Base-by-base conservation (phyloP, 1,140 invertebrate species). In the Lysiphlebus fabarum region DNA sequence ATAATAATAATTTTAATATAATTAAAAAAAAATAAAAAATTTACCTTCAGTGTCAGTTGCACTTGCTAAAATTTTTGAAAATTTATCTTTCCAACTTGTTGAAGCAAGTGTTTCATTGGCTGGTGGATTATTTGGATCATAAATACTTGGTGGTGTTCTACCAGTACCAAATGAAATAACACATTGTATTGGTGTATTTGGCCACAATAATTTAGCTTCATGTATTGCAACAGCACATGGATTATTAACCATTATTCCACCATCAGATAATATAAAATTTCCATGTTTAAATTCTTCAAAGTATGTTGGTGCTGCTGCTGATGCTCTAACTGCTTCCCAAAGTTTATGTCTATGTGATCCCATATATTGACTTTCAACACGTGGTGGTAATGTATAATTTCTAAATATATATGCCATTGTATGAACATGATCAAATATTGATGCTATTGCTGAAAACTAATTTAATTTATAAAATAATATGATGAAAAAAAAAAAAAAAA, bases 161-260 rank as follows among this genome's bases (percentile, higher is more conserved):
- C 93, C 95, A 61, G 91, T 96, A 9, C 95, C 95, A 62, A 95
- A 84, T 0, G 93, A 96, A 33, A 97, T 82, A 1, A 97, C 86
- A 75, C 93, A 93, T 61, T 93, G 90, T 45, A 96, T 81, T 0
- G 82, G 77, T 67, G 84, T 85, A 57, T 88, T 81, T 3, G 93
- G 93, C 90, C 93, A 97, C 10, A 97, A 72, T 42, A 90, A 82
- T 68, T 86, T 87, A 0, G 90, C 88, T 79, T 98, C 95, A 68
- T 95, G 92, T 41, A 97, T 82, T 1, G 90, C 95, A 4, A 97
- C 85, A 2, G 90, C 90, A 11, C 92, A 89, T 1, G 94, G 93
- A 79, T 97, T 97, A 79, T 97, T 97, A 0, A 89, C 86, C 69
- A 96, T 77, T 64, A 96, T 85, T 11, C 77, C 72, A 63, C 75